phyloP scores from a whole-genome alignment of 2,888 invertebrate genomes.

The Dicycla oo region DNA sequence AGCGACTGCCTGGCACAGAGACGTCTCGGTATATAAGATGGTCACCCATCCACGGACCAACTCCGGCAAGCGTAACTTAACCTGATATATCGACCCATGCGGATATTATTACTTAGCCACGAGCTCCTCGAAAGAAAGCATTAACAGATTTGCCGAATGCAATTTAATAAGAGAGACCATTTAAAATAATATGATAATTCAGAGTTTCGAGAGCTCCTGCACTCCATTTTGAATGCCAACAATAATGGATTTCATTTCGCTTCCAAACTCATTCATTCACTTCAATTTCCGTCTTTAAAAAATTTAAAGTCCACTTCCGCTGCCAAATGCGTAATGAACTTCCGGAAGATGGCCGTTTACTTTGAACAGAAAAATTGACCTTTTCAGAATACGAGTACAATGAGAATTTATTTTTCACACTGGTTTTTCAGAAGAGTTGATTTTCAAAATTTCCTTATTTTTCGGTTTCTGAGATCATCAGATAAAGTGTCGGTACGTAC shows the following conservation, averaged over 20 bases:
- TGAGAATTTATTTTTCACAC: constrained; percentile 20
- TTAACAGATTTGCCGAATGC: not conserved
- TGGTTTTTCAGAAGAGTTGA: not conserved
- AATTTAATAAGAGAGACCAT: constrained; percentile 13
- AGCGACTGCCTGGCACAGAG: no score
- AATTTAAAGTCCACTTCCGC: constrained; percentile 46
- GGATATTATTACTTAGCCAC: no score
- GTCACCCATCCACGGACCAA: no score
- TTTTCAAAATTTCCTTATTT: not conserved
- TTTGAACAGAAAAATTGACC: constrained; percentile 27
- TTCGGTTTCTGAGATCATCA: not conserved
- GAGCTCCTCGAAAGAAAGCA: no score
- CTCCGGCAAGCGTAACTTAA: no score
- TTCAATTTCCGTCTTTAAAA: constrained; percentile 55
- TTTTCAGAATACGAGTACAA: constrained; percentile 9
- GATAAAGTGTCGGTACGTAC: not conserved
- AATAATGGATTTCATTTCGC: constrained; percentile 54
- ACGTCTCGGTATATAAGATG: no score
- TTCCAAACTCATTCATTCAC: constrained; percentile 45
- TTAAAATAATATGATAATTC: constrained; percentile 53
- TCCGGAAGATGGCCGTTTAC: constrained; percentile 38
- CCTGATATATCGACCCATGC: no score
- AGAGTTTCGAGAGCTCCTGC: constrained; percentile 16
- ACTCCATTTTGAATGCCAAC: constrained; percentile 42
- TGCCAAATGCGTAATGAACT: constrained; percentile 50